phyloP scores from a whole-genome alignment of 2,888 invertebrate species.

The Polydrusus pterygomalis region DNA sequence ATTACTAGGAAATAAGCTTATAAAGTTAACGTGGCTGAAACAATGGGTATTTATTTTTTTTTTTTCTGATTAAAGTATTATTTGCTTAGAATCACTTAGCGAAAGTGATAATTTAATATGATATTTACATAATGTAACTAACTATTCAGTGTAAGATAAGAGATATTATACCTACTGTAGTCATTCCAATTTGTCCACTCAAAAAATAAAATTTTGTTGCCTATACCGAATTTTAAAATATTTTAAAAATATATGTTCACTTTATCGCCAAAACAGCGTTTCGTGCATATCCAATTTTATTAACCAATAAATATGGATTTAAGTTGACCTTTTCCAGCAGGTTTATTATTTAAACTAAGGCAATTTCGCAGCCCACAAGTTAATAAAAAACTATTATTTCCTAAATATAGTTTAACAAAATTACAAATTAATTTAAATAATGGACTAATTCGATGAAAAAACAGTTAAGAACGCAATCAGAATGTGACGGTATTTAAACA shows the following conservation, averaged over 20 bases:
- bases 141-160: no score
- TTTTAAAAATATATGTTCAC: background rate
- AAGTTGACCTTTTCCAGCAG: background rate
- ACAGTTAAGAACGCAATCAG: conserved; percentile 9
- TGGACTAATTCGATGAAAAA: background rate
- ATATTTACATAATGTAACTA: no score
- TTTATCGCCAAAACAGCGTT: background rate
- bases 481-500: conserved; percentile 13
- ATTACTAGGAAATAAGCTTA: no score
- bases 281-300: background rate
- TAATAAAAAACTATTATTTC: background rate
- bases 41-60: no score
- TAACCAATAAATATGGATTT: background rate
- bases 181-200: no score
- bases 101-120: no score
- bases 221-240: background rate
- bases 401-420: background rate
- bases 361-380: background rate
- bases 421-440: background rate
- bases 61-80: no score
- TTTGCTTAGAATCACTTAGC: no score
- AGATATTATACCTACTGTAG: no score
- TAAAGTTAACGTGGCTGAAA: no score
- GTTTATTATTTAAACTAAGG: conserved; percentile 4
- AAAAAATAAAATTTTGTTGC: no score